Evolutionary conservation across 2,888 invertebrate species (phyloP), one percentile per base, ranked within the genome.

Genomic region (Caenorhabditis doughertyi): DNA sequence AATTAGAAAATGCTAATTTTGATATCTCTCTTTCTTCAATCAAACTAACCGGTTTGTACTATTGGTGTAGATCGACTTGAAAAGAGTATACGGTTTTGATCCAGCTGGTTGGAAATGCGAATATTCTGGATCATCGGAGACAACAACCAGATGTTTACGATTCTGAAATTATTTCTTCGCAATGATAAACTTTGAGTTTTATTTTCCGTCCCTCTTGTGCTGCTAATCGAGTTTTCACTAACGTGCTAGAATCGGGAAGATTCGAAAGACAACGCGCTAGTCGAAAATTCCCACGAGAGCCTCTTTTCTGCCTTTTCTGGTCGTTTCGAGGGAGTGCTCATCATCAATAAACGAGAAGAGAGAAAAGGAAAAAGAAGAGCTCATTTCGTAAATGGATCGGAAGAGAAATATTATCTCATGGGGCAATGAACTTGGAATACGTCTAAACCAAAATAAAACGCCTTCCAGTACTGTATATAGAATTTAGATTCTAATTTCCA

Each of bases 41-140:
- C 7, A 23, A 51, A 39, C 55, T 49, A 4, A 81, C 84, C 90
- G 81, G 47, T 89, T 88, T 16, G 92, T 92, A 67, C 89, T 92
- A 82, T 92, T 92, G 11, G 92, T 92, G 85, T 91, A 92, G 64
- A 92, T 85, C 8, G 91, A 90, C 68, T 91, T 92, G 88, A 91
- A 92, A 8, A 91, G 85, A 13, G 91, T 91, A 81, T 89, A 91
- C 11, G 92, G 90, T 56, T 92, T 90, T 16, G 90, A 88, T 47
- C 88, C 89, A 21, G 88, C 88, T 39, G 91, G 89, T 25, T 88
- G 87, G 72, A 91, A 84, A 56, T 87, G 84, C 2, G 83, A 84
- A 70, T 92, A 92, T 9, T 88, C 84, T 3, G 92, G 92, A 13
- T 92, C 91, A n/a, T 88, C 89, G 73, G 91, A 89, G n/a, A 85